A percentile compares a stretch with the other conserved stretches of the same genome.
phyloP scores from a whole-genome alignment of 2,797 vertebrate genomes.

The Kryptopterus vitreolus region DNA sequence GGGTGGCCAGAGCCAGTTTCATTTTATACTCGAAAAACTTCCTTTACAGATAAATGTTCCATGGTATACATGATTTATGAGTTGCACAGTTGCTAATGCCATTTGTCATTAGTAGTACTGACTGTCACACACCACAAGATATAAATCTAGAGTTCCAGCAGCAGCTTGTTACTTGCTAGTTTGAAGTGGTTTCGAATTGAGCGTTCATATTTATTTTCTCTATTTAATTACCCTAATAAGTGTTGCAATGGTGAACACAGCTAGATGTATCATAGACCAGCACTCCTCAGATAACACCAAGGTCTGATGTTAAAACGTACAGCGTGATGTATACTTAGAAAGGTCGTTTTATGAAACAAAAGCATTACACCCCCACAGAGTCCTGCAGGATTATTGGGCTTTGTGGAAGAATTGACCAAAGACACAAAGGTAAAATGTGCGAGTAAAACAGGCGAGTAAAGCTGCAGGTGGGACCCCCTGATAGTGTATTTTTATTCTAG shows the following conservation, averaged over 20 bases:
- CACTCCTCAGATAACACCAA: not conserved
- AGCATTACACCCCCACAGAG: constrained; percentile 2
- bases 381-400: constrained; percentile 20
- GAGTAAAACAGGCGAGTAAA: not conserved
- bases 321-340: not conserved
- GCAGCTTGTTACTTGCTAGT: not conserved
- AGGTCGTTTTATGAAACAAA: not conserved
- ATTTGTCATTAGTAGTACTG: not conserved
- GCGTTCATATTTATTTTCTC: not conserved
- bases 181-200: not conserved
- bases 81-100: not conserved
- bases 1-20: not conserved
- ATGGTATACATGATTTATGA: not conserved
- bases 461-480: not conserved
- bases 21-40: too few relatives aligned
- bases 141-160: not conserved
- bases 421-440: not conserved
- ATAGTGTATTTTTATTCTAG: not conserved
- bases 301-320: not conserved
- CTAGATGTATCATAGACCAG: not conserved
- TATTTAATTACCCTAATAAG: not conserved
- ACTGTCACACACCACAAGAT: not conserved
- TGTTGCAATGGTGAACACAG: not conserved
- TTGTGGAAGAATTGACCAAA: constrained; percentile 23
- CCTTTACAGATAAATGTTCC: not conserved